Evolutionary conservation across 2,113 vertebrate genomes (phyloP), one percentile per base, ranked within the genome.

Genomic region (Ovibos moschatus): DNA sequence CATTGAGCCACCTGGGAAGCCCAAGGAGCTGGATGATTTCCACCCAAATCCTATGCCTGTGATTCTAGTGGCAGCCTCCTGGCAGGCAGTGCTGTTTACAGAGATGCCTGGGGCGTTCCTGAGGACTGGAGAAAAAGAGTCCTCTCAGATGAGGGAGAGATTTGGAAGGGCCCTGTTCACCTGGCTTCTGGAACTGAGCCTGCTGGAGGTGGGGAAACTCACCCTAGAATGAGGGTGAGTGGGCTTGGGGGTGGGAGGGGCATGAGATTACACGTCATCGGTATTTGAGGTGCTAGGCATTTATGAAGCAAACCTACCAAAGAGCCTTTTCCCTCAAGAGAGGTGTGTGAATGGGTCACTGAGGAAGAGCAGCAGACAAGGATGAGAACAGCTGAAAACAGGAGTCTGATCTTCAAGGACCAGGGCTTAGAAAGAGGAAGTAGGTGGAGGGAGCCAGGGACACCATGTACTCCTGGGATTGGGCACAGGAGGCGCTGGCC

Each of bases 291-390:
- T 47, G 19, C 60, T 83, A 45, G 40, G 36, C 58, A 11, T 27
- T 47, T 78, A 64, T 19, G 36, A 17, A 57, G 40, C 19, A 36
- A 51, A 47, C 47, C 43, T 51, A 58, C 47, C 2, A 2, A 45
- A 74, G 83, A 95, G 53, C 28, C 47, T 76, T 67, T 89, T 93
- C 58, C 60, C 60, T 95, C 36, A 27, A 71, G 50, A 91, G 3
- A 90, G 25, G n/a, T 25, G 4, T 33, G 28, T 40, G 82, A 85
- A 50, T 55, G 30, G 47, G 71, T 58, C 78, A 55, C 43, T 3
- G 7, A 40, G 30, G 47, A 86, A 71, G n/a, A 94, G 50, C 87
- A 84, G 45, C 51, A 64, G 10, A 25, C 8, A 53, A 13, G 50
- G 43, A 45, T 40, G 50, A 92, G 47, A 36, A 19, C 15, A 30